Base-by-base conservation (phyloP, 2,888 invertebrate genomes). In the Drosophila subquinaria region DNA sequence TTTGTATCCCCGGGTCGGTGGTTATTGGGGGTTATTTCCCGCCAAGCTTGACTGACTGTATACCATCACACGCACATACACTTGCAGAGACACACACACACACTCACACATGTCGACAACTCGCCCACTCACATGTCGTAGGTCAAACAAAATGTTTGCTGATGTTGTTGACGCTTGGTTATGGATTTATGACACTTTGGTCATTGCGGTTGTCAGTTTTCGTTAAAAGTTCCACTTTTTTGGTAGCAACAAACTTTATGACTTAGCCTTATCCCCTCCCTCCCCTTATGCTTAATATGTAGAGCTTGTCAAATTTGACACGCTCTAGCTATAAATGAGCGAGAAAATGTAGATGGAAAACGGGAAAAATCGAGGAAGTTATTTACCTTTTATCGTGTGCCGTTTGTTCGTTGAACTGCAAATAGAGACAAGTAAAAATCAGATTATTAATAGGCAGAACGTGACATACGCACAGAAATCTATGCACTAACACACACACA, bases 111-210 rank as follows among this genome's bases (percentile, higher is more conserved):
- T 6, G 20, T 9, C 3, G n/a, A 27, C 23, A 52, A 23, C 45
- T 36, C 47, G 13, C 40, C 70, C 62, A 63, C 80, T 76, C 82
- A 87, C 88, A 89, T 89, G 89, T 87, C 88, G 76, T 81, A 87
- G 89, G 84, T 87, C 89, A 81, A 88, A 85, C 85, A 84, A 76
- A 87, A 84, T 79, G 87, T 84, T 87, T 84, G 89, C 69, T 84
- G 87, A 85, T 89, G 88, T 76, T 86, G 86, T 88, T 89, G 90
- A 86, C 88, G 90, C 88, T 85, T 73, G 76, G 89, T 86, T 86
- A 87, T 87, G 89, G 89, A 90, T 88, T 88, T 90, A 88, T 90
- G 88, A 89, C 90, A 89, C 88, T 90, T 77, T 76, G 79, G 78
- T 83, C 89, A 74, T 76, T 86, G 88, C 83, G 88, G 80, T 76